A percentile compares a stretch with the other conserved stretches of the same genome.
Conservation (phyloP, 2,113 vertebrate species). For the Lampris megalopsis region DNA sequence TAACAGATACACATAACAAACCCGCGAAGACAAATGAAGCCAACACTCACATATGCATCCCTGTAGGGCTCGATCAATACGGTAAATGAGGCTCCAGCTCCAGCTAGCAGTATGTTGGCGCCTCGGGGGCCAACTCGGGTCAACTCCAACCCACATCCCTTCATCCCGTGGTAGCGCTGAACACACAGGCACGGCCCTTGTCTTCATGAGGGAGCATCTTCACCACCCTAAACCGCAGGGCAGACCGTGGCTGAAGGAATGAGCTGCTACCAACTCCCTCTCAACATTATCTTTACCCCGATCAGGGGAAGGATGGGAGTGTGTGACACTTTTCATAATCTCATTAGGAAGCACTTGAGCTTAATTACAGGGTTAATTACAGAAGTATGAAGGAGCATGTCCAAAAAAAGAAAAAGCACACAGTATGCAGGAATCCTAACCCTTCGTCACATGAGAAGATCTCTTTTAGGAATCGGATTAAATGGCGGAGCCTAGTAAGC, state of each 20-base stretch:
- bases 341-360: slow-evolving; percentile 37
- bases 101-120: neutral
- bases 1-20: too few relatives aligned
- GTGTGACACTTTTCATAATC: slow-evolving; percentile 33
- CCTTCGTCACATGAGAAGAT: slow-evolving; percentile 13
- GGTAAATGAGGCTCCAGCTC: neutral
- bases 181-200: slow-evolving; percentile 1
- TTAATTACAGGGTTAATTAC: slow-evolving; percentile 26
- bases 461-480: slow-evolving; percentile 27
- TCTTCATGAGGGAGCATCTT: too few relatives aligned
- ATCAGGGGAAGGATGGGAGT: neutral
- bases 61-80: neutral
- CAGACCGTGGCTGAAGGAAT: neutral
- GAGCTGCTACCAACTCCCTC: neutral
- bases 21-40: too few relatives aligned
- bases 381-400: neutral
- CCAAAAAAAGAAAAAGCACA: neutral
- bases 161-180: slow-evolving; percentile 5
- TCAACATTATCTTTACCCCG: neutral
- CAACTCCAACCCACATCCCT: neutral
- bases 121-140: neutral
- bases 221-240: neutral
- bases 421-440: slow-evolving; percentile 3
- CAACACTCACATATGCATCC: neutral
- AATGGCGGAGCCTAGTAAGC: neutral